Conservation (phyloP, 2,113 vertebrate genomes). For the Heterotilapia buettikoferi region DNA sequence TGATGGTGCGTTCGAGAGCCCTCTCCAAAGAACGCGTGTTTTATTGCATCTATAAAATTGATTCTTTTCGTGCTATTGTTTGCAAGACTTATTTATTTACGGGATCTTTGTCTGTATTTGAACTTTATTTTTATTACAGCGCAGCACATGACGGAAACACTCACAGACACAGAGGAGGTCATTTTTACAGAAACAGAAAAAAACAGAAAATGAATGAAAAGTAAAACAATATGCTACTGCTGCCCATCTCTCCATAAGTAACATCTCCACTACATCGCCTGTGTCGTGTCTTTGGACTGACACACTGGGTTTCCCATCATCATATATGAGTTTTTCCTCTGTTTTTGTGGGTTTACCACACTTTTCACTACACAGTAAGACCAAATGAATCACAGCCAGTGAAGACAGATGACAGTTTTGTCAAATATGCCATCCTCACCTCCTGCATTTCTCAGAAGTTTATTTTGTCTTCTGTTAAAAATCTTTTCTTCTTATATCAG, state of each 20-base stretch:
- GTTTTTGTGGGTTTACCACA: neutral
- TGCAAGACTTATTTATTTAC: slow-evolving; percentile 6
- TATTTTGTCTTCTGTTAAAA: neutral
- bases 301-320: neutral
- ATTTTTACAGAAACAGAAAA: neutral
- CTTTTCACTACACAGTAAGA: neutral
- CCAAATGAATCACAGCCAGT: neutral
- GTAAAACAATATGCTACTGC: neutral
- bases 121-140: neutral
- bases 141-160: neutral
- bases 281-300: neutral
- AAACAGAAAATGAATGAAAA: neutral
- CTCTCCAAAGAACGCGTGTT: neutral
- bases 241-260: neutral
- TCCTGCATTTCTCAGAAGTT: neutral
- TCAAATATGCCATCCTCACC: neutral
- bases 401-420: neutral
- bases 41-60: slow-evolving; percentile 1
- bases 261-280: neutral
- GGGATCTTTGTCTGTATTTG: neutral
- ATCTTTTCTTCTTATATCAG: neutral
- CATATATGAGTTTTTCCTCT: neutral
- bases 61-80: neutral
- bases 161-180: neutral
- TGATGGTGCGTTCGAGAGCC: neutral